phyloP scores from a whole-genome alignment of 1,140 invertebrate species.

The Scaptodrosophila lebanonensis region DNA sequence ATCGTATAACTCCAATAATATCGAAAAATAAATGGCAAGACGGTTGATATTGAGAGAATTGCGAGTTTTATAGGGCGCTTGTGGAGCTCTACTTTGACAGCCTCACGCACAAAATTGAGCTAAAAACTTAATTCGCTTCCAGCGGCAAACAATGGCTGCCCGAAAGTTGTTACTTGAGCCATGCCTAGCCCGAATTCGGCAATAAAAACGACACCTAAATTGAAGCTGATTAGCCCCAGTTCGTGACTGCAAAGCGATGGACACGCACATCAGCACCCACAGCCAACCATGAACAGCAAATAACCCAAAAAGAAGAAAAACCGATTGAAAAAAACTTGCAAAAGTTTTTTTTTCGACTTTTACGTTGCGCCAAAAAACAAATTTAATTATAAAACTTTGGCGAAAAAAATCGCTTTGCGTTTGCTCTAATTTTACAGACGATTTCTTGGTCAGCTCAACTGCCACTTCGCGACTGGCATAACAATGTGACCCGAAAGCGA shows the following conservation, averaged over 20 bases:
- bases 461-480: conserved; percentile 22
- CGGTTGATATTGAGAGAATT: too few relatives aligned
- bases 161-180: too few relatives aligned
- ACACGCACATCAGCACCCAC: conserved; percentile 9
- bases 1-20: too few relatives aligned
- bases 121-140: too few relatives aligned
- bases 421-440: conserved; percentile 45
- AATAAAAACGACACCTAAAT: conserved; percentile 14
- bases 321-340: conserved; percentile 3
- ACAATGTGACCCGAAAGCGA: not conserved
- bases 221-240: conserved; percentile 14
- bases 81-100: too few relatives aligned
- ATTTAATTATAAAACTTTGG: too few relatives aligned
- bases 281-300: too few relatives aligned
- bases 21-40: too few relatives aligned
- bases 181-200: conserved; percentile 14
- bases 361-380: not conserved
- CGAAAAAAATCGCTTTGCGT: conserved; percentile 5
- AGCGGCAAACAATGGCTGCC: too few relatives aligned
- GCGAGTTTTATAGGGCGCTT: too few relatives aligned
- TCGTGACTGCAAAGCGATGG: conserved; percentile 12
- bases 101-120: too few relatives aligned
- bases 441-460: not conserved
- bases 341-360: conserved; percentile 11
- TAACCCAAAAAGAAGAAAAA: conserved; percentile 5